Conservation (phyloP, 2,113 vertebrate species). For the Calyptommatus sinebrachiatus region DNA sequence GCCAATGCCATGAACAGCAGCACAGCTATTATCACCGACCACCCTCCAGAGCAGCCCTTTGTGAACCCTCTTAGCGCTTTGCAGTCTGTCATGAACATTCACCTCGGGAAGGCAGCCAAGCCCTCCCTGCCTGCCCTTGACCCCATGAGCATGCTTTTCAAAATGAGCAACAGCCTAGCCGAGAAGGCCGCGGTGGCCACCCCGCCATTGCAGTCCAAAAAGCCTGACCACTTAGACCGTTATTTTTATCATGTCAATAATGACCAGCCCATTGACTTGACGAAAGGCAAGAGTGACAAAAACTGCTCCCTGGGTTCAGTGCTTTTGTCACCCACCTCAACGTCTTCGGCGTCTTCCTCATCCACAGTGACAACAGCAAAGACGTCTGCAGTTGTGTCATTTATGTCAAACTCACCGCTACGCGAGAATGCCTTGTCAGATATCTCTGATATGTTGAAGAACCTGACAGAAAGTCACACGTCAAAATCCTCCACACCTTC, state of each 20-base stretch:
- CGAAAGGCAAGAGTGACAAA: conserved; percentile 93
- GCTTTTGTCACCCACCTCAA: conserved; percentile 86
- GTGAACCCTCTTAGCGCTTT: conserved; percentile 97
- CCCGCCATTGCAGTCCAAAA: conserved; percentile 90
- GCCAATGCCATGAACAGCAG: conserved; percentile 81
- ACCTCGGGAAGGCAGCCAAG: conserved; percentile 96
- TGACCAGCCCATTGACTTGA: conserved; percentile 98
- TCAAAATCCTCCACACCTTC: conserved; percentile 97
- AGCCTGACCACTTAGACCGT: conserved; percentile 90
- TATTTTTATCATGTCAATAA: conserved; percentile 95
- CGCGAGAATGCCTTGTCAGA: conserved; percentile 98
- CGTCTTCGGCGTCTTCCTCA: conserved; percentile 88
- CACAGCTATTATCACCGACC: conserved; percentile 96
- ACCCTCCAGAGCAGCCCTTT: conserved; percentile 95
- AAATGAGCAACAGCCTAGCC: conserved; percentile 98
- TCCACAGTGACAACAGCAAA: conserved; percentile 90
- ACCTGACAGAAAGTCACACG: conserved; percentile 95
- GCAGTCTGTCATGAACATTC: conserved; percentile 98
- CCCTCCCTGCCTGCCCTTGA: conserved; percentile 92
- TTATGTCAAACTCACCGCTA: conserved; percentile 94
- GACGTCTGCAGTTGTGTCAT: conserved; percentile 93
- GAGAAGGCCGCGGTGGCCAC: conserved; percentile 95
- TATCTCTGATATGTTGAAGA: conserved; percentile 98
- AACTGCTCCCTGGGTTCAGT: conserved; percentile 87
- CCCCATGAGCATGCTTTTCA: conserved; percentile 99